Evolutionary conservation across 2,888 invertebrate species (phyloP).

Genomic region (Trilocha varians): DNA sequence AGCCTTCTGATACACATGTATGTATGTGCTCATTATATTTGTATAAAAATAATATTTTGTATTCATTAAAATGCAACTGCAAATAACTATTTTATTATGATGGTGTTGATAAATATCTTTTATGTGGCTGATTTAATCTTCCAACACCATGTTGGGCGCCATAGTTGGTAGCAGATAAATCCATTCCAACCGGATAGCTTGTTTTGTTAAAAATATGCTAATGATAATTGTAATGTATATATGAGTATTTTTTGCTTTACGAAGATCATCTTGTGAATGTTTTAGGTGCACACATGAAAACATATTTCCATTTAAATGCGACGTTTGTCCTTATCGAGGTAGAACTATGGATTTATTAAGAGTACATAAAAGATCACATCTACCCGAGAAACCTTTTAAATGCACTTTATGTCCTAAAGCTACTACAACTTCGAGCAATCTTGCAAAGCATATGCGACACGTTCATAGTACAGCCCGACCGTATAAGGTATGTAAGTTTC

Average conservation of each 20-base stretch:
- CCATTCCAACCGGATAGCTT: too few relatives aligned
- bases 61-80: background rate
- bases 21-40: slow-evolving; percentile 18
- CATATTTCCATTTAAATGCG: slow-evolving; percentile 59
- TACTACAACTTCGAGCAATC: slow-evolving; percentile 55
- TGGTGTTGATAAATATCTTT: too few relatives aligned
- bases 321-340: slow-evolving; percentile 55
- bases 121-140: too few relatives aligned
- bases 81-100: too few relatives aligned
- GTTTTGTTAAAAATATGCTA: too few relatives aligned
- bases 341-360: slow-evolving; percentile 55
- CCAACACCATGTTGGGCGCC: too few relatives aligned
- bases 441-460: slow-evolving; percentile 57
- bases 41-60: too few relatives aligned
- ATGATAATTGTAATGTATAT: too few relatives aligned
- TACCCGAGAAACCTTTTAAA: slow-evolving; percentile 55
- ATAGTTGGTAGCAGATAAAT: too few relatives aligned
- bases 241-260: too few relatives aligned
- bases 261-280: too few relatives aligned
- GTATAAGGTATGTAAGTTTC: slow-evolving; percentile 38
- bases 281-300: slow-evolving; percentile 48
- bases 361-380: slow-evolving; percentile 54
- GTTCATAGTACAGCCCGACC: slow-evolving; percentile 56
- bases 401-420: slow-evolving; percentile 55
- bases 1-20: slow-evolving; percentile 56